Conservation (phyloP, 2,888 invertebrate genomes). For the Nomada flava region DNA sequence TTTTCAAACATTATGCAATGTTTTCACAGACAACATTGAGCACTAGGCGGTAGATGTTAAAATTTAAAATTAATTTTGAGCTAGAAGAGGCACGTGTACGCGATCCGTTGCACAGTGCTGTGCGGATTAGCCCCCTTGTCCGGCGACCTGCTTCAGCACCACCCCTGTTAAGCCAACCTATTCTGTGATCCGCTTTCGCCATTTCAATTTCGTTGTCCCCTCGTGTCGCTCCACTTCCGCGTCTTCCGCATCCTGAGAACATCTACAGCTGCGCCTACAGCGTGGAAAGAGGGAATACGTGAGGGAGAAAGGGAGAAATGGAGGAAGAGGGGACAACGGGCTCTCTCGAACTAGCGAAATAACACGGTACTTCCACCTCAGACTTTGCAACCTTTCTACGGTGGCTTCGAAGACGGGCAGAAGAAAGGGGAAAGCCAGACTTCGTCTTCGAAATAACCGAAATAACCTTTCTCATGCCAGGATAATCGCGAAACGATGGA, state of each 20-base stretch:
- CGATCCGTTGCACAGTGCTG: constrained; percentile 62
- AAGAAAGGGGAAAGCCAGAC: constrained; percentile 14
- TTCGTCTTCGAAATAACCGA: constrained; percentile 58
- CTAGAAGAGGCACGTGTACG: constrained; percentile 42
- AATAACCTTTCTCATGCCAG: constrained; percentile 57
- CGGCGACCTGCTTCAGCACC: constrained; percentile 66
- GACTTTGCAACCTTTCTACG: constrained; percentile 63
- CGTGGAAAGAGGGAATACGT: constrained; percentile 11
- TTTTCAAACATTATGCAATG: neutral
- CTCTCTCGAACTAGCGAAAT: constrained; percentile 51
- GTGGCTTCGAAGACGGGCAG: constrained; percentile 24
- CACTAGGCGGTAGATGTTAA: constrained; percentile 41
- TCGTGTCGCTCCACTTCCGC: constrained; percentile 69
- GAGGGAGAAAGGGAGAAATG: neutral
- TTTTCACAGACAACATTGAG: constrained; percentile 47
- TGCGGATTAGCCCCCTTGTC: constrained; percentile 70
- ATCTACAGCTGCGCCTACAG: constrained; percentile 74
- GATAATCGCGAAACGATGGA: constrained; percentile 55
- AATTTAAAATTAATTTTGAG: constrained; percentile 70
- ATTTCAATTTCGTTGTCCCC: constrained; percentile 80
- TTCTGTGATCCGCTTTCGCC: constrained; percentile 82
- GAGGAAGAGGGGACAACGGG: constrained; percentile 9
- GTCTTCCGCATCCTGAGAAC: constrained; percentile 77
- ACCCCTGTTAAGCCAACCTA: constrained; percentile 77
- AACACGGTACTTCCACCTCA: constrained; percentile 42